Conservation (phyloP, 2,888 invertebrate genomes). For the Tillus elongatus region DNA sequence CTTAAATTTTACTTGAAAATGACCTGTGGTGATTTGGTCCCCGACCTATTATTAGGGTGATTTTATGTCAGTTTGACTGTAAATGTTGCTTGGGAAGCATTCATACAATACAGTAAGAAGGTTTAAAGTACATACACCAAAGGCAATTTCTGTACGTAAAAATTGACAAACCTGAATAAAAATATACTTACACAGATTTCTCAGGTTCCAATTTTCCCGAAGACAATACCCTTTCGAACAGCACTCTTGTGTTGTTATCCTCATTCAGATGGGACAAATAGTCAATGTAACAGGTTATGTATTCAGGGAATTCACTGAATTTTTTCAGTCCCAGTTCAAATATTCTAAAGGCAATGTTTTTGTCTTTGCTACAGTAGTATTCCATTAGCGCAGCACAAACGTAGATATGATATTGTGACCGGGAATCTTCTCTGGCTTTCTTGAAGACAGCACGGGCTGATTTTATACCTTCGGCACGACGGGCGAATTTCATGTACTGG, state of each 20-base stretch:
- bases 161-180: conserved; percentile 40
- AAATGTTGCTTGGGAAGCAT: no score
- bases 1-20: no score
- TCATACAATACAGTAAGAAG: no score
- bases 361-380: conserved; percentile 97
- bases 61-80: no score
- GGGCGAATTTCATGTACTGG: conserved; percentile 98
- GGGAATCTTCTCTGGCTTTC: conserved; percentile 81
- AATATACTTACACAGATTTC: conserved; percentile 66
- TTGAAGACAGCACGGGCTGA: conserved; percentile 92
- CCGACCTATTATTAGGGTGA: no score
- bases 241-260: conserved; percentile 98
- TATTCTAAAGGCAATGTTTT: conserved; percentile 90
- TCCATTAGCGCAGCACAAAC: conserved; percentile 98
- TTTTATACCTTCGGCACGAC: conserved; percentile 96
- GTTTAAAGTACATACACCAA: no score
- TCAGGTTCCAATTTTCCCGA: conserved; percentile 85
- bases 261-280: conserved; percentile 97
- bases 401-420: conserved; percentile 85
- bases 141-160: no score
- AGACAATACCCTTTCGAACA: conserved; percentile 93
- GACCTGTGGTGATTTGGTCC: no score
- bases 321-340: conserved; percentile 97
- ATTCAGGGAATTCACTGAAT: conserved; percentile 90
- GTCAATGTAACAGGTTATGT: conserved; percentile 91